Evolutionary conservation across 2,888 invertebrate species (phyloP).

Genomic region (Pheosia tremula): DNA sequence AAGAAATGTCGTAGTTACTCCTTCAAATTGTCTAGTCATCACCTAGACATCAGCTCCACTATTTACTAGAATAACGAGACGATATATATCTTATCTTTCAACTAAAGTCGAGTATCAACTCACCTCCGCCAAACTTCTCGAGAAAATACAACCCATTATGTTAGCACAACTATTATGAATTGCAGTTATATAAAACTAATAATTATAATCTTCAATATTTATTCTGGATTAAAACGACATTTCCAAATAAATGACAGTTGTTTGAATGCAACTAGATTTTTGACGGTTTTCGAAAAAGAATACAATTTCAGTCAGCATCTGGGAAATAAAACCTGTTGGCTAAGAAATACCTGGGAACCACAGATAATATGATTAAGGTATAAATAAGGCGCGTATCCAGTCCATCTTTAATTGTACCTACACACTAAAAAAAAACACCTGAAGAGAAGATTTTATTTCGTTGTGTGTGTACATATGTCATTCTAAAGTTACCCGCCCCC

Average conservation of each 20-base stretch:
- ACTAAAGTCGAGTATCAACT: conserved; percentile 25
- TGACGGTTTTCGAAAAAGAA: conserved; percentile 60
- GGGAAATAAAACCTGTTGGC: conserved; percentile 25
- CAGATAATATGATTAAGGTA: background rate
- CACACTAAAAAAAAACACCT: too few species aligned
- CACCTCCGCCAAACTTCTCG: conserved; percentile 61
- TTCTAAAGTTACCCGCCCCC: too few species aligned
- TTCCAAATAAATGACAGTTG: conserved; percentile 70
- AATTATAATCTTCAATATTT: conserved; percentile 60
- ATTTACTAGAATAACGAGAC: background rate
- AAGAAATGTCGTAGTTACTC: too few species aligned
- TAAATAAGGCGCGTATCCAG: too few species aligned
- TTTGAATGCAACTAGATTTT: conserved; percentile 76
- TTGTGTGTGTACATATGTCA: too few species aligned
- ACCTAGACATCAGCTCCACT: too few species aligned
- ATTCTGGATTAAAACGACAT: conserved; percentile 71
- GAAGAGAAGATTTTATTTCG: too few species aligned
- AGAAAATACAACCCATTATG: conserved; percentile 74
- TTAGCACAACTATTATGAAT: conserved; percentile 38
- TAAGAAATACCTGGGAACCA: conserved; percentile 7
- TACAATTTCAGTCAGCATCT: conserved; percentile 39
- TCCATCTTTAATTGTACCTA: too few species aligned
- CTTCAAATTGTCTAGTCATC: too few species aligned
- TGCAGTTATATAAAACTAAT: conserved; percentile 43
- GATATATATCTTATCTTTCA: background rate